phyloP scores from a whole-genome alignment of 2,888 invertebrate genomes.

The Trichogramma evanescens region DNA sequence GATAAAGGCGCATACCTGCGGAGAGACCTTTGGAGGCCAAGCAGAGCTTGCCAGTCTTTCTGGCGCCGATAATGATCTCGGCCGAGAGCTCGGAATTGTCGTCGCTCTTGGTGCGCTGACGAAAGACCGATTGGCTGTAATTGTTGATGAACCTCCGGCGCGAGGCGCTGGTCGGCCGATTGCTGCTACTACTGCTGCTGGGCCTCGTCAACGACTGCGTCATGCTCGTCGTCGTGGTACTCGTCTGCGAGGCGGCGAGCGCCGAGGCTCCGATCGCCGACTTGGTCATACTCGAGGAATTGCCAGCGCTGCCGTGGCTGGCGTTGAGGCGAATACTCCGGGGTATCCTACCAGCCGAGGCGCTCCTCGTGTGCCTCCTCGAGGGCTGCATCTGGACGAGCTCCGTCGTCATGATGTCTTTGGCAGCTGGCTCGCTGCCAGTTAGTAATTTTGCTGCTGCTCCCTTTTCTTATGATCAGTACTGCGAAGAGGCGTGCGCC shows the following conservation, averaged over 20 bases:
- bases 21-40: slow-evolving; percentile 68
- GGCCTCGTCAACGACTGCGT: neutral
- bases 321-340: neutral
- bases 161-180: no score
- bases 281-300: neutral
- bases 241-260: neutral
- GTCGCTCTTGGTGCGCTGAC: slow-evolving; percentile 64
- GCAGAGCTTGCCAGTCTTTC: slow-evolving; percentile 74
- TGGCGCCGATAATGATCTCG: slow-evolving; percentile 69
- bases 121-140: slow-evolving; percentile 54
- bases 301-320: neutral
- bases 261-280: neutral
- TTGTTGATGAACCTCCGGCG: slow-evolving; percentile 25
- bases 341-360: no score
- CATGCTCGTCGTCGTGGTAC: no score
- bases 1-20: slow-evolving; percentile 55
- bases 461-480: no score
- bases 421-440: no score
- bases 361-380: no score
- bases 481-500: no score
- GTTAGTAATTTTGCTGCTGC: no score
- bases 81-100: slow-evolving; percentile 63
- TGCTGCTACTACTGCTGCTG: slow-evolving; percentile 13
- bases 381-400: no score
- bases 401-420: no score